These are phyloP conservation scores for Rhyacophila brunnea DNA, from an alignment of 1,140 invertebrate genomes.

Conservation along the genomic window DNA sequence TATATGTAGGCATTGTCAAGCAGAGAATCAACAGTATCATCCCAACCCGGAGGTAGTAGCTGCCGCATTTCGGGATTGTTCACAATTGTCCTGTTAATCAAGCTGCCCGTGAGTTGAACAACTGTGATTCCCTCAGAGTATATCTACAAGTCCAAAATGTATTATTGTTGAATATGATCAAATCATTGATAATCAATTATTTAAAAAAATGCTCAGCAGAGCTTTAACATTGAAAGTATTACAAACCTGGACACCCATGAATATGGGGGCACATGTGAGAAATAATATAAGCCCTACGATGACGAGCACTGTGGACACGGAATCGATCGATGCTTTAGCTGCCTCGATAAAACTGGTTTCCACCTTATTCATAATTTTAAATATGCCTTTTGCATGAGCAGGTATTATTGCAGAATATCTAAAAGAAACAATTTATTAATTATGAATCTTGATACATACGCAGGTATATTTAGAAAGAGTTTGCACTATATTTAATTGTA, in stretches of 20 bases:
- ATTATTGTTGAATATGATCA: too few species aligned
- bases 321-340: slow-evolving; percentile 57
- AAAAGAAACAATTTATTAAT: slow-evolving; percentile 14
- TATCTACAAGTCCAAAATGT: slow-evolving; percentile 77
- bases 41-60: slow-evolving; percentile 71
- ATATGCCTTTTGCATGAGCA: slow-evolving; percentile 54
- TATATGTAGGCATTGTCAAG: slow-evolving; percentile 91
- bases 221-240: slow-evolving; percentile 7
- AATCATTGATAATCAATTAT: too few species aligned
- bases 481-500: too few species aligned
- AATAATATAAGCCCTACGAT: slow-evolving; percentile 59
- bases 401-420: slow-evolving; percentile 57
- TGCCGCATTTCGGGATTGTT: slow-evolving; percentile 82
- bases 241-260: slow-evolving; percentile 58
- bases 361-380: slow-evolving; percentile 51
- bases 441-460: too few species aligned
- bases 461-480: too few species aligned
- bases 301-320: slow-evolving; percentile 58
- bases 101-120: slow-evolving; percentile 81
- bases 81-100: slow-evolving; percentile 87
- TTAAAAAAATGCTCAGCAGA: too few species aligned
- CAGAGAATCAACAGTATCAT: slow-evolving; percentile 80
- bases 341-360: slow-evolving; percentile 49
- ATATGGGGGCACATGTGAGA: slow-evolving; percentile 54
- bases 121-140: slow-evolving; percentile 94